Base-by-base conservation (phyloP, 2,797 vertebrate genomes). In the Pseudochaenichthys georgianus region DNA sequence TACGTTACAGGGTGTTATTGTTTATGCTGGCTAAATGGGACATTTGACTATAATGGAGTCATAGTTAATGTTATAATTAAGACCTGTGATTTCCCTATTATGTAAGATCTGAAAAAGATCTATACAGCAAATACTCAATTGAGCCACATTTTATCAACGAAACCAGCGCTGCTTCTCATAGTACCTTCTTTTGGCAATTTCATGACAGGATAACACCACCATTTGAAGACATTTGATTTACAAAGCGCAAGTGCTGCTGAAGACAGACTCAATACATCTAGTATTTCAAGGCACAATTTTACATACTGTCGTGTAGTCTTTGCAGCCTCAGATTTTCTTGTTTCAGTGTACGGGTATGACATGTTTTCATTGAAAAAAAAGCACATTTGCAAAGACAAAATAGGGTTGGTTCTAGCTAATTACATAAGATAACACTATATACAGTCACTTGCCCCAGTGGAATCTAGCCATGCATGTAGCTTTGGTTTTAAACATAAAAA, bases 151-250 rank as follows among this genome's bases (percentile, higher is more conserved):
- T 28, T 28, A 28, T 28, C 28, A 28, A 28, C 4, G 4, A 28
- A 28, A 28, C 28, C 28, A 28, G 28, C 28, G 28, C 28, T 28
- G 28, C 28, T 28, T 28, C 28, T 28, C 28, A 28, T 28, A 28
- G 28, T 38, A 38, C 34, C 6, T 9, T 38, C 34, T 38, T 38
- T 38, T 38, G 34, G 8, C 34, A 38, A 38, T 38, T 38, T 38
- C 8, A 38, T 38, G 34, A 38, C 34, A 38, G 34, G 34, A 64
- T 68, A 75, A 48, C 28, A 31, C 15, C 23, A 21, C 8, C 1
- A 55, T 73, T 77, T 31, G 63, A 34, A 70, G 1, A 71, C 0
- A 28, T 64, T 91, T 89, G 86, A 89, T 88, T 92, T 76, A 73
- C 70, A 87, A 72, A 59, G 46, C 31, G 13, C 34, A 68, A 62